Percentiles rank a stretch among this genome's conserved stretches.
Evolutionary conservation across 2,797 vertebrate genomes (phyloP).

Genomic region (Sebastes steindachneri): DNA sequence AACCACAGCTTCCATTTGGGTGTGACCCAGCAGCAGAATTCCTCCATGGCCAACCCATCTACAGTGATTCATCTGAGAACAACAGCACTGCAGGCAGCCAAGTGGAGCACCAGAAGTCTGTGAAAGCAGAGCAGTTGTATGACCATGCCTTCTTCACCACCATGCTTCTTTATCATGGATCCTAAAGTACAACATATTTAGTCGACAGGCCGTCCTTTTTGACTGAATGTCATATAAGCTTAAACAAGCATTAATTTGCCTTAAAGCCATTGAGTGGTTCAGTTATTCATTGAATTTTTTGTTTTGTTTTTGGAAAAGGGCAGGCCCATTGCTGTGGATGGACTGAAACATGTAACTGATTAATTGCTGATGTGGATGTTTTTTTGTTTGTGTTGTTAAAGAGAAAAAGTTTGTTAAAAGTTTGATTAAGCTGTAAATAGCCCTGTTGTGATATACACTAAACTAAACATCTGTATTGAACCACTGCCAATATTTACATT

Average conservation of each 20-base stretch:
- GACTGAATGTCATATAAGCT: slow-evolving; percentile 26
- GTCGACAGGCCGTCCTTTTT: background rate
- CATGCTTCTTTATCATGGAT: slow-evolving; percentile 92
- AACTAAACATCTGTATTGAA: slow-evolving; percentile 39
- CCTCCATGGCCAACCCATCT: slow-evolving; percentile 83
- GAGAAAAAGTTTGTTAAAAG: slow-evolving; percentile 23
- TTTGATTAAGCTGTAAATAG: slow-evolving; percentile 32
- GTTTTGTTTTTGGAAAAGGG: slow-evolving; percentile 31
- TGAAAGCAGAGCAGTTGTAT: slow-evolving; percentile 88
- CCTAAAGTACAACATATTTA: slow-evolving; percentile 73
- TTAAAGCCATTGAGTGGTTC: slow-evolving; percentile 60
- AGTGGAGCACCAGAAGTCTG: slow-evolving; percentile 90
- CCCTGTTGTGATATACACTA: slow-evolving; percentile 19
- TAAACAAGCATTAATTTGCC: slow-evolving; percentile 58
- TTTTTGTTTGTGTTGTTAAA: slow-evolving; percentile 34
- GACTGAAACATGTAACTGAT: slow-evolving; percentile 4
- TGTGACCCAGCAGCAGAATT: slow-evolving; percentile 74
- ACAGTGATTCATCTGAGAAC: slow-evolving; percentile 88
- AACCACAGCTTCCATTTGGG: slow-evolving; percentile 74
- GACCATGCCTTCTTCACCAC: slow-evolving; percentile 88
- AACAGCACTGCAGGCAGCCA: slow-evolving; percentile 87
- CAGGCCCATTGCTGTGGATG: slow-evolving; percentile 26
- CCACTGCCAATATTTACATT: slow-evolving; percentile 41
- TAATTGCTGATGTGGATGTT: background rate
- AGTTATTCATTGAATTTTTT: slow-evolving; percentile 4